Conservation (phyloP, 1,140 invertebrate genomes). For the Drosophila persimilis region DNA sequence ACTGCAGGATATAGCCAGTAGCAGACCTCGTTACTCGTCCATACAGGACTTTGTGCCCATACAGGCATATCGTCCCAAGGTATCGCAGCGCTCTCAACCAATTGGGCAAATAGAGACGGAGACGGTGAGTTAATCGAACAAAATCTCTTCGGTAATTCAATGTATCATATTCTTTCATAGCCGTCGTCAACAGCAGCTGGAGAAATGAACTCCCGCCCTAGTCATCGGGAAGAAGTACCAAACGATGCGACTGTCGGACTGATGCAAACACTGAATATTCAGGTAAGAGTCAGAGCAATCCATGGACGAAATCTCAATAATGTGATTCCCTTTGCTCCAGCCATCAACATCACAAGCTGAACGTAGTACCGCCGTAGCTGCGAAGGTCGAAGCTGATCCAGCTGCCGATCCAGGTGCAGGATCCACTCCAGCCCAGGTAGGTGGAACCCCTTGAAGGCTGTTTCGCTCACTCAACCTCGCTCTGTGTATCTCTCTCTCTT, state of each 20-base stretch:
- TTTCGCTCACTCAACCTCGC: background rate
- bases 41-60: conserved; percentile 68
- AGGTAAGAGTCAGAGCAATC: background rate
- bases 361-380: background rate
- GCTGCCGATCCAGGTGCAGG: too few species aligned
- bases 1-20: conserved; percentile 6
- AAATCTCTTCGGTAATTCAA: background rate
- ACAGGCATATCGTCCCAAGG: conserved; percentile 63
- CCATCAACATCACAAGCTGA: background rate
- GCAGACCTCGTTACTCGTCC: conserved; percentile 23
- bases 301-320: too few species aligned
- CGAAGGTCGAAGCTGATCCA: background rate
- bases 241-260: background rate
- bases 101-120: background rate
- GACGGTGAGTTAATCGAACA: background rate
- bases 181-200: background rate
- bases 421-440: conserved; percentile 1
- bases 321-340: background rate
- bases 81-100: conserved; percentile 1
- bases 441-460: background rate
- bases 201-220: background rate
- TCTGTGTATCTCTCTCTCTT: background rate
- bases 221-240: background rate
- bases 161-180: background rate
- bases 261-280: conserved; percentile 17